Percentiles rank a stretch among this genome's conserved stretches.
phyloP scores from a whole-genome alignment of 1,140 invertebrate species.

The Sarcophaga peregrina region DNA sequence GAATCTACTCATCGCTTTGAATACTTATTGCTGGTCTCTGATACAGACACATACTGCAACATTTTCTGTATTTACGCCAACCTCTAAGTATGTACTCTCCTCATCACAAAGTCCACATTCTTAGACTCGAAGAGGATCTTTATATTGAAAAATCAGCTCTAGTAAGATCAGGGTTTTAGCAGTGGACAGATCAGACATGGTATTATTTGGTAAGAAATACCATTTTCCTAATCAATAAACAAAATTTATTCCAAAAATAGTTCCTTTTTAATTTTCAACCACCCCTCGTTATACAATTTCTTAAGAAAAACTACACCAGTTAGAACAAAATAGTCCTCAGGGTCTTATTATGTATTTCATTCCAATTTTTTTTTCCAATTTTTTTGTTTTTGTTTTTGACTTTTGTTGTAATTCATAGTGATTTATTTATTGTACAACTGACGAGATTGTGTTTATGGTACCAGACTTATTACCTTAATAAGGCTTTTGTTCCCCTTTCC shows the following conservation, averaged over 20 bases:
- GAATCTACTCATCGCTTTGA: too few relatives aligned
- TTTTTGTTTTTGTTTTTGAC: not conserved
- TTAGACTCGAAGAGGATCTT: too few relatives aligned
- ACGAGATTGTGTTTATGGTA: not conserved
- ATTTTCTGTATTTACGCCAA: too few relatives aligned
- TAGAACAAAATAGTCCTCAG: slow-evolving; percentile 52
- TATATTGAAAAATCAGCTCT: too few relatives aligned
- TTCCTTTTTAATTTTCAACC: not conserved
- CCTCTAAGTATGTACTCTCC: too few relatives aligned
- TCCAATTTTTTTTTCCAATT: slow-evolving; percentile 23
- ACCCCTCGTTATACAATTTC: too few relatives aligned
- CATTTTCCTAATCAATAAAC: not conserved
- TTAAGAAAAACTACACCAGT: slow-evolving; percentile 35
- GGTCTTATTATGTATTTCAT: slow-evolving; percentile 51
- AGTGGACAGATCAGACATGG: too few relatives aligned
- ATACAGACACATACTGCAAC: too few relatives aligned
- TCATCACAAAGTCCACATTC: too few relatives aligned
- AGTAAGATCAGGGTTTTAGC: too few relatives aligned
- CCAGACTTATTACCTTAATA: slow-evolving; percentile 22
- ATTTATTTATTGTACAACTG: too few relatives aligned
- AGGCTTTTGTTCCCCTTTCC: not conserved
- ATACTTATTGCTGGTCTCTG: too few relatives aligned
- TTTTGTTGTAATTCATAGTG: not conserved
- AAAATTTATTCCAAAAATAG: not conserved
- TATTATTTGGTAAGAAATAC: not conserved